Percentiles rank a stretch among this genome's conserved stretches.
phyloP scores from a whole-genome alignment of 2,888 invertebrate species.

The Galerucella nymphaeae region DNA sequence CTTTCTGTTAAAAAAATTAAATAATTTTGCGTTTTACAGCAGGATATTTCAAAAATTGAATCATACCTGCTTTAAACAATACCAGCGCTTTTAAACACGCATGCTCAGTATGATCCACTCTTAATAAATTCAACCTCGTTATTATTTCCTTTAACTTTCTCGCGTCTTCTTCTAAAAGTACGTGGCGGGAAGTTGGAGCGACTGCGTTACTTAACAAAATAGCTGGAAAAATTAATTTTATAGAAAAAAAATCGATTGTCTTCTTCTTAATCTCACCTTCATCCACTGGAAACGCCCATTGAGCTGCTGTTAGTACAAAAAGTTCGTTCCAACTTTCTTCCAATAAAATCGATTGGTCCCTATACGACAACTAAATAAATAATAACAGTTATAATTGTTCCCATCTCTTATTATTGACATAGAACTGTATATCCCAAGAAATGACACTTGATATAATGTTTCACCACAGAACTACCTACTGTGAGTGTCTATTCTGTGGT shows the following conservation, averaged over 20 bases:
- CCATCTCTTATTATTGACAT: too few relatives aligned
- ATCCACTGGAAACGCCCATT: conserved; percentile 81
- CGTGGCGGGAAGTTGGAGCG: conserved; percentile 67
- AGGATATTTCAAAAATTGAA: neutral
- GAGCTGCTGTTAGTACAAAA: conserved; percentile 84
- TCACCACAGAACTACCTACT: neutral
- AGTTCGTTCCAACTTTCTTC: conserved; percentile 87
- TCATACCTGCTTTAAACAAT: conserved; percentile 83
- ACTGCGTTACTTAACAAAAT: conserved; percentile 63
- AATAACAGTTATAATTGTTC: neutral
- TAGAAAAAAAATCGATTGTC: neutral
- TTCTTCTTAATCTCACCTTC: conserved; percentile 68
- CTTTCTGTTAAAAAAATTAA: conserved; percentile 66
- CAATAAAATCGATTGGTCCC: conserved; percentile 79
- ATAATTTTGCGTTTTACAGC: neutral
- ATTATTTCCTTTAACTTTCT: conserved; percentile 74
- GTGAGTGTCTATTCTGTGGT: neutral
- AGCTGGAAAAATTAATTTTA: conserved; percentile 48
- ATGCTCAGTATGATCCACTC: conserved; percentile 85
- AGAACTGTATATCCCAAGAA: neutral
- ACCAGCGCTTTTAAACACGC: conserved; percentile 87
- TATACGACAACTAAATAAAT: conserved; percentile 69
- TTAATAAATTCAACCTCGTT: conserved; percentile 72
- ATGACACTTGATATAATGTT: neutral
- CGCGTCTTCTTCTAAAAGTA: conserved; percentile 68